Evolutionary conservation across 1,140 invertebrate genomes (phyloP).

Genomic region (Heliconius melpomene): DNA sequence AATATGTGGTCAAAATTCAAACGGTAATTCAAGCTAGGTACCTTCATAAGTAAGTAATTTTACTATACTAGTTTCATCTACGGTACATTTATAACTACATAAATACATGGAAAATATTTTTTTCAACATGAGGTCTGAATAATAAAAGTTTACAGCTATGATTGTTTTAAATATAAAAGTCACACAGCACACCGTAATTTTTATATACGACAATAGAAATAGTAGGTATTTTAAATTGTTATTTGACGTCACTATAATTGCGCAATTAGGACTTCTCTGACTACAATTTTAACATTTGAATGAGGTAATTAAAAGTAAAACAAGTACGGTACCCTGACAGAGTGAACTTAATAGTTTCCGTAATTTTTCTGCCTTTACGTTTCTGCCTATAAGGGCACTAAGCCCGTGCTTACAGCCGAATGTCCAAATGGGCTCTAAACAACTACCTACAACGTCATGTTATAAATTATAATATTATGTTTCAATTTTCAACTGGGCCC

Average conservation of each 20-base stretch:
- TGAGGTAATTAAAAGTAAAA: no score
- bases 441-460: no score
- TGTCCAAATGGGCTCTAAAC: no score
- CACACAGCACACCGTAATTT: background rate
- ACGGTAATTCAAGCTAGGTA: background rate
- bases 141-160: background rate
- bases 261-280: background rate
- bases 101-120: background rate
- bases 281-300: no score
- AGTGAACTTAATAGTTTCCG: no score
- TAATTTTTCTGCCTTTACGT: no score
- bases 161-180: background rate
- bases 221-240: background rate
- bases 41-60: background rate
- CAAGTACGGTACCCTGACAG: no score
- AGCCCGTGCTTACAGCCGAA: no score
- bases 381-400: no score
- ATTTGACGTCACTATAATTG: background rate
- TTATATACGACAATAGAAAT: background rate
- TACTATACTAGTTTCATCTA: background rate
- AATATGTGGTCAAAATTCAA: background rate
- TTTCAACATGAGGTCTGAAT: background rate
- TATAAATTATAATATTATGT: no score
- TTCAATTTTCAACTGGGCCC: no score
- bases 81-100: background rate